Percentiles rank a stretch among this genome's conserved stretches.
Evolutionary conservation across 2,888 invertebrate genomes (phyloP).

Genomic region (Hypomecis punctinalis): DNA sequence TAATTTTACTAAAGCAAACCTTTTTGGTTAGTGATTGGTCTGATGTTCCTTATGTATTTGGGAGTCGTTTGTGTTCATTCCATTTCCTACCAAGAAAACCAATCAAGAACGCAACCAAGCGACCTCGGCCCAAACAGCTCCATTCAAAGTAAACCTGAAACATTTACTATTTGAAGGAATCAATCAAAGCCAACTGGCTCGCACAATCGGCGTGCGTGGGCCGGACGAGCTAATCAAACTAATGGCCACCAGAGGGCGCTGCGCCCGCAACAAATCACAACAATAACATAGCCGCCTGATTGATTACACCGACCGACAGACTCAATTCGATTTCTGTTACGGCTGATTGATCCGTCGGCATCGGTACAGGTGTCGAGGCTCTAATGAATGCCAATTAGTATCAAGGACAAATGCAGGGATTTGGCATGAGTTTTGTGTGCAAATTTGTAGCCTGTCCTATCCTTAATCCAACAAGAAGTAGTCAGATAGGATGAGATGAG

Average conservation of each 20-base stretch:
- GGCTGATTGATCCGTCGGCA: slow-evolving; percentile 64
- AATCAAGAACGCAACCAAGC: slow-evolving; percentile 13
- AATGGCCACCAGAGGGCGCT: slow-evolving; percentile 68
- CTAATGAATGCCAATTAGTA: slow-evolving; percentile 36
- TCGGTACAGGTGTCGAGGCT: slow-evolving; percentile 47
- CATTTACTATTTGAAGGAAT: slow-evolving; percentile 69
- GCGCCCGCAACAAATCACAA: slow-evolving; percentile 77
- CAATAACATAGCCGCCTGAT: slow-evolving; percentile 77
- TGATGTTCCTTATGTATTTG: too few species aligned
- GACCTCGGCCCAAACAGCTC: slow-evolving; percentile 9
- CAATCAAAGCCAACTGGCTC: slow-evolving; percentile 74
- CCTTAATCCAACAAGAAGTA: too few species aligned
- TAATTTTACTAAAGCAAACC: too few species aligned
- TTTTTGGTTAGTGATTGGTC: too few species aligned
- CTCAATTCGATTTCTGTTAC: slow-evolving; percentile 68
- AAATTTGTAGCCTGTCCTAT: too few species aligned
- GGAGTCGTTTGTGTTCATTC: neutral
- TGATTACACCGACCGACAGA: slow-evolving; percentile 68
- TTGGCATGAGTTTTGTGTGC: neutral
- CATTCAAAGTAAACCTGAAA: slow-evolving; percentile 26
- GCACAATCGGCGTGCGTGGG: slow-evolving; percentile 76
- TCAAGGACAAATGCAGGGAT: neutral
- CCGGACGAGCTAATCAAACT: slow-evolving; percentile 80
- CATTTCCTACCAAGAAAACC: too few species aligned
- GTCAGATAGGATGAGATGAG: too few species aligned